Base-by-base conservation (phyloP, 1,140 invertebrate genomes). In the Drosophila kurseongensis region DNA sequence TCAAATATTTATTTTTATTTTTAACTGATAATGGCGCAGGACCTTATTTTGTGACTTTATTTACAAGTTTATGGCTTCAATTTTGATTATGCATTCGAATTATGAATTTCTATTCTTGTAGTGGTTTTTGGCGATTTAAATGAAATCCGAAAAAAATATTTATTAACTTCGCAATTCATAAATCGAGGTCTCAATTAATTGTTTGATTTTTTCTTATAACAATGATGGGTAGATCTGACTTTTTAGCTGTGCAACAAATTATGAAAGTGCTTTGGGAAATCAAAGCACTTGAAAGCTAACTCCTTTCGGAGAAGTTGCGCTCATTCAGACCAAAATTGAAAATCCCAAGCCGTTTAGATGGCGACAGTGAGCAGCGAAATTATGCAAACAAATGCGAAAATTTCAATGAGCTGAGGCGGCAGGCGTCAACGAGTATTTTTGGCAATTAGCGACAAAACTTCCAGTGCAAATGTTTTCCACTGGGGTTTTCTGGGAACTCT, bases 351-450 rank as follows among this genome's bases (percentile, higher is more conserved):
- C 45, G 51, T 68, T 75, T 75, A 61, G 73, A 75, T 61, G 62
- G 51, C 36, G 42, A 44, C 42, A 44, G 6, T 18, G 27, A 35
- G 16, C 16, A 9, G n/a, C 10, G 40, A 63, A 62, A 60, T 63
- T 10, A 68, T 78, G 68, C 79, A 56, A 82, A 62, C 58, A 82
- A 81, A 78, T 74, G 60, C 44, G 50, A 59, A 59, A 59, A 40
- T 74, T 82, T 74, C 55, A 78, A 71, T 78, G 66, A 45, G 52
- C 62, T 44, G 59, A 65, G 42, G 32, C 58, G 47, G 47, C n/a
- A 50, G 8, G 13, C 47, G 12, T 50, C 47, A 32, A 29, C 13
- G 27, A 32, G 7, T 16, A 35, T 42, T 57, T 57, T 57, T 12
- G 5, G 14, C 75, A 78, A 78, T 78, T 65, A 72, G 75, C 40